Evolutionary conservation across 2,113 vertebrate genomes (phyloP).

Genomic region (Aviceda subcristata): DNA sequence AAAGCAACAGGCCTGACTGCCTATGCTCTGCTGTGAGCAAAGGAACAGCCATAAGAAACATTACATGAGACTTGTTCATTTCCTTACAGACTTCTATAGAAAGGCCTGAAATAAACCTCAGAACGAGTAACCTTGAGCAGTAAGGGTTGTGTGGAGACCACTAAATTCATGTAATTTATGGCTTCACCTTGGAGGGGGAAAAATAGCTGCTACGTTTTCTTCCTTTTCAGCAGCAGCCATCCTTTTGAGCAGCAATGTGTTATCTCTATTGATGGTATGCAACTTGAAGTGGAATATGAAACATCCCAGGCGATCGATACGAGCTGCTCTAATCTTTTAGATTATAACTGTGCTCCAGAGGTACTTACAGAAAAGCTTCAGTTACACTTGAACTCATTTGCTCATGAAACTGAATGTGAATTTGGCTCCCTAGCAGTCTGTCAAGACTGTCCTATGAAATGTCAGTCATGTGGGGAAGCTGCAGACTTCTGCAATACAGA

Average conservation of each 20-base stretch:
- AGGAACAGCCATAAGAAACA: neutral
- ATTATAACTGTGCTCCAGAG: neutral
- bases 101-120: neutral
- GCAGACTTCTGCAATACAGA: neutral
- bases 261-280: neutral
- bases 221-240: neutral
- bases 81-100: neutral
- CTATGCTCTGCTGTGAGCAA: neutral
- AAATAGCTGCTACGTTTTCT: neutral
- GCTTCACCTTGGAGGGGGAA: neutral
- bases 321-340: neutral
- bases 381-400: neutral
- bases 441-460: neutral
- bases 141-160: neutral
- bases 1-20: neutral
- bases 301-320: neutral
- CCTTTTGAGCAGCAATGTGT: neutral
- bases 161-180: neutral
- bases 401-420: neutral
- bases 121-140: neutral
- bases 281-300: slow-evolving; percentile 22
- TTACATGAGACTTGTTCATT: neutral
- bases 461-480: neutral
- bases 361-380: neutral
- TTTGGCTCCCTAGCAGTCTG: neutral